phyloP scores from a whole-genome alignment of 2,113 vertebrate species.

The Caracal caracal region DNA sequence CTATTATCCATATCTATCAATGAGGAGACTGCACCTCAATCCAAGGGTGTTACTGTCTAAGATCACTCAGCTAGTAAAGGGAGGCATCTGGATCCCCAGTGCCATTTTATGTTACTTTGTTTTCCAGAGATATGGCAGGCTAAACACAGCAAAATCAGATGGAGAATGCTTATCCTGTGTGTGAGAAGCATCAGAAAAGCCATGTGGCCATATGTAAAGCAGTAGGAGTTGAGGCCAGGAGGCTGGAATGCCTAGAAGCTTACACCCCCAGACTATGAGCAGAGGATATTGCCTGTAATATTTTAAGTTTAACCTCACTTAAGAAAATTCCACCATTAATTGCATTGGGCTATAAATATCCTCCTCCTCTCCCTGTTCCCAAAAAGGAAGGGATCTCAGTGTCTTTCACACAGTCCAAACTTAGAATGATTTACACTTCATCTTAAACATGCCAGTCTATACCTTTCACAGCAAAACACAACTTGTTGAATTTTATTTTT shows the following conservation, averaged over 20 bases:
- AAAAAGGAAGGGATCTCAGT: slow-evolving; percentile 54
- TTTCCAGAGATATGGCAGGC: neutral
- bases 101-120: neutral
- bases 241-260: neutral
- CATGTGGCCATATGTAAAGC: fast-evolving
- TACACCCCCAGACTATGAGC: neutral
- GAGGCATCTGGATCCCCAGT: neutral
- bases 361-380: neutral
- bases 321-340: slow-evolving; percentile 50
- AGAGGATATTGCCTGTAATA: neutral
- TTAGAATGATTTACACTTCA: slow-evolving; percentile 66
- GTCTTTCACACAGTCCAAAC: slow-evolving; percentile 66
- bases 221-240: neutral
- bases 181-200: neutral
- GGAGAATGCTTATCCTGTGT: neutral
- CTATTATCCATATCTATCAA: neutral
- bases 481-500: slow-evolving; percentile 72
- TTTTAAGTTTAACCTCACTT: slow-evolving; percentile 38
- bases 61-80: neutral
- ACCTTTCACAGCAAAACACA: slow-evolving; percentile 54
- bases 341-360: slow-evolving; percentile 43
- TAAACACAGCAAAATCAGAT: neutral
- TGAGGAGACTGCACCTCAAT: neutral
- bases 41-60: neutral
- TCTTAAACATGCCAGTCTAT: slow-evolving; percentile 67